Evolutionary conservation across 37 sponge, comb jelly and placozoan species (phyloP), one percentile per base, ranked within the genome.

Genomic region (Tethya wilhelma): DNA sequence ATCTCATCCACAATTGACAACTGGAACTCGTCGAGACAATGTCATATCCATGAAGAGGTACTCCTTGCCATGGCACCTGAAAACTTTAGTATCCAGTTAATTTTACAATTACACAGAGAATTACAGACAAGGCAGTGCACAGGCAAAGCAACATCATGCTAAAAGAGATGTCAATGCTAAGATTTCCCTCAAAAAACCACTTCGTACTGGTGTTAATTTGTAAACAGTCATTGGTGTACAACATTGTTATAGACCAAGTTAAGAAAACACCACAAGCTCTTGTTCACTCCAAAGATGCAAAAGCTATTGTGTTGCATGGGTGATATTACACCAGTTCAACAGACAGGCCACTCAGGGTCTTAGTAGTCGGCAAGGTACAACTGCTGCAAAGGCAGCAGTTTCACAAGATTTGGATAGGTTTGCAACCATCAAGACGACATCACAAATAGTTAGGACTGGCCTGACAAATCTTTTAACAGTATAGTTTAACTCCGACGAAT

Each of bases 91-190:
- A 56, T 75, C n/a, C n/a, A n/a, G n/a, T n/a, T 75, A 20, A 75
- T 59, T 59, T 34, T 75, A 75, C 39, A 75, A 75, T n/a, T 75
- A 57, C 25, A 75, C 75, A 0, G 75, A 75, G 1, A 58, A 37
- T 34, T 59, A 30, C 29, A 12, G 74, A 55, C 28, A 73, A 32
- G 46, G 56, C 49, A 56, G 74, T 53, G 1, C 3, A 38, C 59
- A 75, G 39, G 75, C 59, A 59, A 58, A 59, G 39, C 59, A 39
- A 56, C 59, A 75, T 25, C 75, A 75, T 57, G 17, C 66, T 33
- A 34, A 34, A 7, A 73, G 56, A 56, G 58, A 38, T 49, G 58
- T 73, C 2, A 26, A 56, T 34, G 55, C 74, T 6, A 31, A n/a
- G 0, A 29, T 73, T 32, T 56, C 74, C 34, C 30, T 34, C 19